Percentiles rank a stretch among this genome's conserved stretches.
Evolutionary conservation across 2,888 invertebrate genomes (phyloP).

Genomic region (Megastigmus dorsalis): DNA sequence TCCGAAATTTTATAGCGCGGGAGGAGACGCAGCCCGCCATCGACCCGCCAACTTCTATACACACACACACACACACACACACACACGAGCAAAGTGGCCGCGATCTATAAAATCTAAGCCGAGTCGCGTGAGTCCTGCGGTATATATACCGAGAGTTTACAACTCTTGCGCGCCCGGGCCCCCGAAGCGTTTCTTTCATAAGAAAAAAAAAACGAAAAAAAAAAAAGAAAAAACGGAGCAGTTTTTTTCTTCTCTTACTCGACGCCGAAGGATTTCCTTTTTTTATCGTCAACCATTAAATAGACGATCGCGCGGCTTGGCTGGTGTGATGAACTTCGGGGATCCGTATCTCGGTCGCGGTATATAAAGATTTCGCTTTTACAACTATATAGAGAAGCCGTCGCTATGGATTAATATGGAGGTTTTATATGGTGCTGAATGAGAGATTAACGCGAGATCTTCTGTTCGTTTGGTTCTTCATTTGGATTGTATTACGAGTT

Average conservation of each 20-base stretch:
- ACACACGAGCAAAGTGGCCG: background rate
- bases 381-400: background rate
- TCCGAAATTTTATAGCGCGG: slow-evolving; percentile 50
- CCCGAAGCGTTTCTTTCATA: slow-evolving; percentile 19
- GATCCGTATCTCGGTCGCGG: slow-evolving; percentile 5
- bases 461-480: too few relatives aligned
- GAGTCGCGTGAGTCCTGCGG: background rate
- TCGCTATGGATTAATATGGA: slow-evolving; percentile 3
- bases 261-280: background rate
- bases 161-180: slow-evolving; percentile 28
- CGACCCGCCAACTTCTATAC: background rate
- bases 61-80: too few relatives aligned
- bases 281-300: slow-evolving; percentile 36
- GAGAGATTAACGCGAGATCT: too few relatives aligned
- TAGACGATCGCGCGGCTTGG: slow-evolving; percentile 7
- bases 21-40: slow-evolving; percentile 17
- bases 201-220: too few relatives aligned
- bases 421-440: background rate
- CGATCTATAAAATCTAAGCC: slow-evolving; percentile 14
- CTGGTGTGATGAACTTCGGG: slow-evolving; percentile 9
- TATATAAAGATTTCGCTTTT: slow-evolving; percentile 10
- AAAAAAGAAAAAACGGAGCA: slow-evolving; percentile 35
- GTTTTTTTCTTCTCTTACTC: background rate
- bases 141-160: slow-evolving; percentile 9
- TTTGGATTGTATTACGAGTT: too few relatives aligned